These are phyloP conservation scores for Drosophila eugracilis DNA, from an alignment of 1,140 invertebrate species.

Conservation along the genomic window DNA sequence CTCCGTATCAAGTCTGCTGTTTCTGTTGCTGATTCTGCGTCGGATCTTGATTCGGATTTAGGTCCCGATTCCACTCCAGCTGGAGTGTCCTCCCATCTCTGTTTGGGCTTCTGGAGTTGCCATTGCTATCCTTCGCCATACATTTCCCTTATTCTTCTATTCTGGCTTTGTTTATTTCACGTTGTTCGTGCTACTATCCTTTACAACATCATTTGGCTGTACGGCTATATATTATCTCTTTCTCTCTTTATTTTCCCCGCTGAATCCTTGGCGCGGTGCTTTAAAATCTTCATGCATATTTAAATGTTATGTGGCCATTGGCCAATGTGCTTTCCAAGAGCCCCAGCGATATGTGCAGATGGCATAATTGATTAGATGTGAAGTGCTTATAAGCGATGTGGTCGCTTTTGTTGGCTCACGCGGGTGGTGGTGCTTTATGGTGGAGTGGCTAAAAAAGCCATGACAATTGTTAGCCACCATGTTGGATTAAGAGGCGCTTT, in stretches of 20 bases:
- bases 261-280: conserved; percentile 22
- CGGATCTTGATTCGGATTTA: conserved; percentile 32
- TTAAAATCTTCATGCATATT: conserved; percentile 77
- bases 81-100: conserved; percentile 35
- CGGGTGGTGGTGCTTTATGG: neutral
- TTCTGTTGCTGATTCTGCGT: conserved; percentile 4
- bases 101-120: conserved; percentile 19
- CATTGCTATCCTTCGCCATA: conserved; percentile 12
- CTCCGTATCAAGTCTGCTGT: too few species aligned
- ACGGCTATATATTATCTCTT: conserved; percentile 26
- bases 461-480: conserved; percentile 21
- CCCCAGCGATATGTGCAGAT: conserved; percentile 67
- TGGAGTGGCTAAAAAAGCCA: conserved; percentile 3
- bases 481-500: conserved; percentile 35
- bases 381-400: conserved; percentile 70
- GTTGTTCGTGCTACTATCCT: conserved; percentile 46
- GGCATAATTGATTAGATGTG: conserved; percentile 81
- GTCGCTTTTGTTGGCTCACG: neutral
- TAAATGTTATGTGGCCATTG: conserved; percentile 80
- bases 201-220: conserved; percentile 58
- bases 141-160: neutral
- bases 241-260: neutral
- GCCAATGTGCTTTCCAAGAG: conserved; percentile 45
- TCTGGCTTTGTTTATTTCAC: conserved; percentile 37
- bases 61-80: conserved; percentile 35